Evolutionary conservation across 2,113 vertebrate species (phyloP).

Genomic region (Halichoeres trimaculatus): DNA sequence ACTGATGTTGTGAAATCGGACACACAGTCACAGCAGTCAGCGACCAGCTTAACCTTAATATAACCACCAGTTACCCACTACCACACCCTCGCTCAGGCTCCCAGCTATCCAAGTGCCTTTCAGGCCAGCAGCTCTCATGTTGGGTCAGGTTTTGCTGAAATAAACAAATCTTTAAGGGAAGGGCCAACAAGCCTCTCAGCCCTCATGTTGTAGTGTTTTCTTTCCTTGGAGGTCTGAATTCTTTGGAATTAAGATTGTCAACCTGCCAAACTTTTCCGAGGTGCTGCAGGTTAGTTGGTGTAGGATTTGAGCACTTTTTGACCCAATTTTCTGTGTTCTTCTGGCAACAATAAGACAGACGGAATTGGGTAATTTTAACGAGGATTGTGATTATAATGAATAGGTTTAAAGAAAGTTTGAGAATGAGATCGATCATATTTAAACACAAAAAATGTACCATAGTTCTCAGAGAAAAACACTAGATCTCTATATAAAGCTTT

Average conservation of each 20-base stretch:
- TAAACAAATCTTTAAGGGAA: slow-evolving; percentile 26
- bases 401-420: neutral
- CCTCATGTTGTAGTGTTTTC: slow-evolving; percentile 26
- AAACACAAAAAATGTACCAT: too few species aligned
- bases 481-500: neutral
- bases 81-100: slow-evolving; percentile 51
- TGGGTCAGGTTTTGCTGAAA: slow-evolving; percentile 54
- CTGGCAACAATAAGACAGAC: neutral
- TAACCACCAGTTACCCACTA: slow-evolving; percentile 29
- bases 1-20: slow-evolving; percentile 40
- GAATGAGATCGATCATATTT: neutral
- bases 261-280: neutral
- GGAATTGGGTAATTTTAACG: neutral
- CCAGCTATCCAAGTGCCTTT: slow-evolving; percentile 27
- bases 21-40: slow-evolving; percentile 42
- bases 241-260: slow-evolving; percentile 11
- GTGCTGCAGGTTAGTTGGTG: slow-evolving; percentile 6
- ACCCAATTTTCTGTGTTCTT: neutral
- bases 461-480: too few species aligned
- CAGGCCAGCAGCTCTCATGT: slow-evolving; percentile 19
- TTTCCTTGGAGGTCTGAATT: slow-evolving; percentile 36
- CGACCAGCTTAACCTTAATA: slow-evolving; percentile 25
- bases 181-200: slow-evolving; percentile 16
- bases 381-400: neutral
- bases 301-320: neutral